phyloP scores from a whole-genome alignment of 1,140 invertebrate genomes.

The Drosophila teissieri region DNA sequence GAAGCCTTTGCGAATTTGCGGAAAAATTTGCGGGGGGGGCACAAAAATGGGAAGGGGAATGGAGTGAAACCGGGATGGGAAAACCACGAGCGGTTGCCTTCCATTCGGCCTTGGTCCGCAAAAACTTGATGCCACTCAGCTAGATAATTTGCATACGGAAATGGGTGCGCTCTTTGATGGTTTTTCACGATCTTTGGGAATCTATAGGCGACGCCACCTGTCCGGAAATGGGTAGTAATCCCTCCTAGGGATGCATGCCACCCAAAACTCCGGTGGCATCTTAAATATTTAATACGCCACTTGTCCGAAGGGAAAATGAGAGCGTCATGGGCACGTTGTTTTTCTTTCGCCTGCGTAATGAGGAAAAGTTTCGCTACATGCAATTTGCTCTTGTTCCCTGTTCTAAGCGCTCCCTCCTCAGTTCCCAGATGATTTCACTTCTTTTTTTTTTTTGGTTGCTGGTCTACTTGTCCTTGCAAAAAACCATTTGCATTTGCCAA shows the following conservation, averaged over 20 bases:
- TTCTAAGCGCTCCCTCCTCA: conserved; percentile 6
- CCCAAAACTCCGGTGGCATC: conserved; percentile 26
- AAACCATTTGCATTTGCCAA: conserved; percentile 76
- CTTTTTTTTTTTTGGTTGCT: conserved; percentile 13
- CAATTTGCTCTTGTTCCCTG: conserved; percentile 43
- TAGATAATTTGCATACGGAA: conserved; percentile 49
- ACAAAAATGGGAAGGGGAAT: conserved; percentile 1
- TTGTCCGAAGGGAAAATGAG: conserved; percentile 40
- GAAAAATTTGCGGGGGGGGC: conserved; percentile 27
- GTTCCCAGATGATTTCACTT: not conserved
- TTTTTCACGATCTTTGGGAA: conserved; percentile 41
- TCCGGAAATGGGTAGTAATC: conserved; percentile 13
- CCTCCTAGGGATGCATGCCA: not conserved
- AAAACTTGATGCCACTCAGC: conserved; percentile 38
- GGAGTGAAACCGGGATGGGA: too few relatives aligned
- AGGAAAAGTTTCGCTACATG: conserved; percentile 60
- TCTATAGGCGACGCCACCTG: conserved; percentile 39
- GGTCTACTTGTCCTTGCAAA: conserved; percentile 70
- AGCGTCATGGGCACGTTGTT: conserved; percentile 23
- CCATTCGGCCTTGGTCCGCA: conserved; percentile 36
- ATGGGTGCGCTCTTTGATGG: conserved; percentile 38
- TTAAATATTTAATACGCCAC: conserved; percentile 54
- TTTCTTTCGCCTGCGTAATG: conserved; percentile 47
- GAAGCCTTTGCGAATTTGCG: conserved; percentile 75
- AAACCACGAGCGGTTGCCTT: conserved; percentile 1